phyloP scores from a whole-genome alignment of 2,888 invertebrate genomes.

The Entomobrya multifasciata region DNA sequence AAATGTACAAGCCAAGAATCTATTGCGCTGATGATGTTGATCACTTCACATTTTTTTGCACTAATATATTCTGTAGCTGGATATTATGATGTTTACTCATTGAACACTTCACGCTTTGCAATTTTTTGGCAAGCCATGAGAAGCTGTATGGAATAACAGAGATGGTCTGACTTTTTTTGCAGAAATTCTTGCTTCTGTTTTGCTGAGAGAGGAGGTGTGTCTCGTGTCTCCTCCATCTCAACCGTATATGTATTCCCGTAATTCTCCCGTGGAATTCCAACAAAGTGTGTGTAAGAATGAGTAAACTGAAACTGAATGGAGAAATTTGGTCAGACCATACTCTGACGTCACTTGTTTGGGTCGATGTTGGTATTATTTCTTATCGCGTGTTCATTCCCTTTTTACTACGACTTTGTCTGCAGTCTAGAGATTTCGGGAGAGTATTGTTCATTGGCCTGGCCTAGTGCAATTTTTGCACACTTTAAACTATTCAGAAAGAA shows the following conservation, averaged over 20 bases:
- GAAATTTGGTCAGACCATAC: constrained; percentile 68
- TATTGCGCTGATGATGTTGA: no score
- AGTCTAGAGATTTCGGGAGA: background rate
- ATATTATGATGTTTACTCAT: no score
- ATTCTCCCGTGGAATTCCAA: background rate
- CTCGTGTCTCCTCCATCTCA: background rate
- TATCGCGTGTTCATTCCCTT: background rate
- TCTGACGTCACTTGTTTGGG: constrained; percentile 68
- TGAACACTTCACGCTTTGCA: no score
- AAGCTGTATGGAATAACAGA: background rate
- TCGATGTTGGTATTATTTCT: background rate
- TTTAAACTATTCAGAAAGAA: no score
- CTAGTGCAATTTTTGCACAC: background rate
- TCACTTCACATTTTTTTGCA: no score
- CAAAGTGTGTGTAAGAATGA: background rate
- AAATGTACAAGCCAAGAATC: no score
- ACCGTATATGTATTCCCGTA: background rate
- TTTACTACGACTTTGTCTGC: background rate
- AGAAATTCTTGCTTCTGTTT: constrained; percentile 41
- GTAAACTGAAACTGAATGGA: background rate
- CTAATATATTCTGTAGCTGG: no score
- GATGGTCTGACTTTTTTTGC: constrained; percentile 13
- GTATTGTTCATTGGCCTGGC: background rate
- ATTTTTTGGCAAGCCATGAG: background rate
- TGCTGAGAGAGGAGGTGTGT: constrained; percentile 60